These are phyloP conservation scores for Idaea straminata DNA, from an alignment of 2,888 invertebrate genomes.

Conservation along the genomic window DNA sequence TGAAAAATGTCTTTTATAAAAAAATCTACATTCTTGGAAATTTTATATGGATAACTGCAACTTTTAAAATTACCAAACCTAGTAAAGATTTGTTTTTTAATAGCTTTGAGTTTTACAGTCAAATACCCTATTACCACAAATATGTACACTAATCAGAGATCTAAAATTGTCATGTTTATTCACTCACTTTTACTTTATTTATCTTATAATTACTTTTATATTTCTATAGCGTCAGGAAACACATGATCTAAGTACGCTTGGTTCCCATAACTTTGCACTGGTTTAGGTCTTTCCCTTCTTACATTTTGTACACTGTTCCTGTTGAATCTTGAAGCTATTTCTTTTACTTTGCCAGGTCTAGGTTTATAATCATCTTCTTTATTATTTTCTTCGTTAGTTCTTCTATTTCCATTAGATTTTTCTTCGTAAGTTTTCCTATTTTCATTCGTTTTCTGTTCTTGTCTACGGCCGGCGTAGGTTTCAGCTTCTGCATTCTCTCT, in stretches of 20 bases:
- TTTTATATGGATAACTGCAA: too few species aligned
- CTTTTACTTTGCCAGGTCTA: conserved; percentile 67
- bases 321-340: conserved; percentile 70
- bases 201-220: conserved; percentile 40
- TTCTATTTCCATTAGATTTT: conserved; percentile 39
- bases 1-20: neutral
- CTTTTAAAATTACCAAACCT: too few species aligned
- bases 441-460: conserved; percentile 26
- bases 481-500: conserved; percentile 30
- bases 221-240: conserved; percentile 79
- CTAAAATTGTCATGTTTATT: conserved; percentile 31
- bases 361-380: conserved; percentile 50
- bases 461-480: conserved; percentile 11
- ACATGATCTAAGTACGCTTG: conserved; percentile 82
- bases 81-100: too few species aligned
- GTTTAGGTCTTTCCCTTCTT: conserved; percentile 76
- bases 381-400: conserved; percentile 40
- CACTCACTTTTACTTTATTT: conserved; percentile 13
- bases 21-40: neutral
- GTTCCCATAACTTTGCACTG: conserved; percentile 78
- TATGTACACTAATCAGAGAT: conserved; percentile 34
- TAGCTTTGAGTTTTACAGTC: neutral
- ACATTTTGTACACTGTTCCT: conserved; percentile 52
- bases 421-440: conserved; percentile 36
- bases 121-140: conserved; percentile 3